Conservation (phyloP, 2,888 invertebrate species). For the Odontothrips loti region DNA sequence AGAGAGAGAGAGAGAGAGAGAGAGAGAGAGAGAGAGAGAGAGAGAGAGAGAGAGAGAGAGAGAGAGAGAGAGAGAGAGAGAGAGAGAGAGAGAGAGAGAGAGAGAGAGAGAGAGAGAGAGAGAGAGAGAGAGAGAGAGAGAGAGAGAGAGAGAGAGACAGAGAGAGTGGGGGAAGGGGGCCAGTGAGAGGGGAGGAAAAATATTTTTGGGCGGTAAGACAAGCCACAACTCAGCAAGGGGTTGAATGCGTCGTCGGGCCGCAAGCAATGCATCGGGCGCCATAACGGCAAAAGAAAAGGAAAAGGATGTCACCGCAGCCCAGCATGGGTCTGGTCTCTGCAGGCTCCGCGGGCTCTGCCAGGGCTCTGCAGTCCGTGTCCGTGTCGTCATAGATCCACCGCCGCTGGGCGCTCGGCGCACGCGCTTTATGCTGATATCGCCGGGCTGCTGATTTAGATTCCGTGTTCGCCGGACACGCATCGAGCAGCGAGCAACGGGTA, state of each 20-base stretch:
- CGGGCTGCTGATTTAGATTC: neutral
- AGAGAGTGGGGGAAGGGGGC: neutral
- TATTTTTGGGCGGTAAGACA: slow-evolving; percentile 7
- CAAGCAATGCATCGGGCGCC: too few relatives aligned
- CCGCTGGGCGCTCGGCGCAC: neutral
- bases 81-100: neutral
- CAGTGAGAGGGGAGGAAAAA: neutral
- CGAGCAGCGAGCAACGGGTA: neutral
- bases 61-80: too few relatives aligned
- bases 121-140: neutral
- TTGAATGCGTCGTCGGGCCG: slow-evolving; percentile 4
- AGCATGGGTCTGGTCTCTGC: slow-evolving; percentile 2
- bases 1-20: too few relatives aligned
- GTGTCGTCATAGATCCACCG: slow-evolving; percentile 4
- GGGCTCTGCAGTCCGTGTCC: too few relatives aligned
- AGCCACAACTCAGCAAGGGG: slow-evolving; percentile 15
- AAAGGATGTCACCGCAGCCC: slow-evolving; percentile 14
- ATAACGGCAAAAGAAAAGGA: too few relatives aligned
- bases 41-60: too few relatives aligned
- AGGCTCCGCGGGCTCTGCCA: neutral
- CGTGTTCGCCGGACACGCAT: slow-evolving; percentile 3
- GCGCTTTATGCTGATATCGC: too few relatives aligned
- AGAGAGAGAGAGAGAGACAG: neutral
- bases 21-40: too few relatives aligned
- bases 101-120: neutral